phyloP scores from a whole-genome alignment of 2,113 vertebrate species.

The Callorhinus ursinus region DNA sequence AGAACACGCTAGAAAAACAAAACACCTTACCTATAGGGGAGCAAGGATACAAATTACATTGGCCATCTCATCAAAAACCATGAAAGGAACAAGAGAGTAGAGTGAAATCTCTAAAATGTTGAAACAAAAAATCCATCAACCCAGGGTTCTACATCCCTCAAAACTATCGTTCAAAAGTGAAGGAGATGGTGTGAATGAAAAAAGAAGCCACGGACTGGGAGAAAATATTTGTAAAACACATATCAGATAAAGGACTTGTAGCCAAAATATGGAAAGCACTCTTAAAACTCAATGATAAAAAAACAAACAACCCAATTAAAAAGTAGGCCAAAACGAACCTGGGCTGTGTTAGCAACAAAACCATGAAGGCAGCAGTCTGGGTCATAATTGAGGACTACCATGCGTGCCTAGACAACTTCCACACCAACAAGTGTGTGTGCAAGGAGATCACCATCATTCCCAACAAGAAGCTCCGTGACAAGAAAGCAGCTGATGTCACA shows the following conservation, averaged over 20 bases:
- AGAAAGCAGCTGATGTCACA: background rate
- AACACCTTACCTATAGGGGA: background rate
- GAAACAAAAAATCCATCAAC: background rate
- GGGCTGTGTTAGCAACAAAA: background rate
- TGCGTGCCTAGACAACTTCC: background rate
- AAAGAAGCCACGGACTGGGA: background rate
- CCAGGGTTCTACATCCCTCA: background rate
- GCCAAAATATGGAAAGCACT: background rate
- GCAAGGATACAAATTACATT: background rate
- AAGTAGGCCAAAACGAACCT: background rate
- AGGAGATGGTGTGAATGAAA: slow-evolving; percentile 28
- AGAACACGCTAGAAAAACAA: background rate
- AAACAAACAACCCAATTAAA: background rate
- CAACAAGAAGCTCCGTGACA: background rate
- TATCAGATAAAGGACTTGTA: background rate
- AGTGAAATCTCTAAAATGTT: background rate
- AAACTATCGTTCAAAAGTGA: slow-evolving; percentile 13
- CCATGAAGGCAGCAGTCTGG: background rate
- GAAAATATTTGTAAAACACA: background rate
- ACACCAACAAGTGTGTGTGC: background rate
- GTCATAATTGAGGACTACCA: background rate
- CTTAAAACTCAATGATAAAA: background rate
- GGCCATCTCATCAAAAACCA: background rate
- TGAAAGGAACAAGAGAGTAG: background rate
- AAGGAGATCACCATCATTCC: background rate